Conservation (phyloP, 2,797 vertebrate species). For the Clarias fuscus region DNA sequence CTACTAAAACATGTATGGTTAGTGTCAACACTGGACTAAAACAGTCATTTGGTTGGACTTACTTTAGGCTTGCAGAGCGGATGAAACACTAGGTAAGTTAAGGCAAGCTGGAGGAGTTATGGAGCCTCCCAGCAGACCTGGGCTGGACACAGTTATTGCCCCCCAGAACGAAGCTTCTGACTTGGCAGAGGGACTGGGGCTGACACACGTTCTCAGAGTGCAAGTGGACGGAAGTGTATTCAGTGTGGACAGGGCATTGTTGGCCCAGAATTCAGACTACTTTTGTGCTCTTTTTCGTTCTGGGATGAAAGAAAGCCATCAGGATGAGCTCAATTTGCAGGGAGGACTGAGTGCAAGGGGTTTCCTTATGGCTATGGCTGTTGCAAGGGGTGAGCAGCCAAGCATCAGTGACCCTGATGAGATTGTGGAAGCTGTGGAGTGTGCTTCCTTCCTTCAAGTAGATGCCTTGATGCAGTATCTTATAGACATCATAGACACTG, state of each 20-base stretch:
- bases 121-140: slow-evolving; percentile 49
- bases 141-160: slow-evolving; percentile 56
- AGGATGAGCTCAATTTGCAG: slow-evolving; percentile 79
- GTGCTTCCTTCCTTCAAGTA: slow-evolving; percentile 90
- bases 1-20: slow-evolving; percentile 63
- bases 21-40: slow-evolving; percentile 51
- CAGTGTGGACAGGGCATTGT: slow-evolving; percentile 75
- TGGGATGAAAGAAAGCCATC: slow-evolving; percentile 86
- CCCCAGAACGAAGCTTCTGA: slow-evolving; percentile 55
- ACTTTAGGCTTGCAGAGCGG: slow-evolving; percentile 10
- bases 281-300: slow-evolving; percentile 92
- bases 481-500: slow-evolving; percentile 82
- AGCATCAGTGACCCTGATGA: slow-evolving; percentile 77
- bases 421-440: slow-evolving; percentile 86
- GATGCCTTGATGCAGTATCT: slow-evolving; percentile 76
- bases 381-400: slow-evolving; percentile 82
- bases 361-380: slow-evolving; percentile 80
- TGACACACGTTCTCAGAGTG: slow-evolving; percentile 69
- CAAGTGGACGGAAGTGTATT: slow-evolving; percentile 83
- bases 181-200: slow-evolving; percentile 41
- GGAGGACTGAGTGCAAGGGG: slow-evolving; percentile 78
- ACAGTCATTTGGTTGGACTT: slow-evolving; percentile 35
- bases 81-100: slow-evolving; percentile 13
- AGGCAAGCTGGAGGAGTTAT: slow-evolving; percentile 42
- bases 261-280: slow-evolving; percentile 83